Conservation (phyloP, 1,140 invertebrate species). For the Melitaea cinxia region DNA sequence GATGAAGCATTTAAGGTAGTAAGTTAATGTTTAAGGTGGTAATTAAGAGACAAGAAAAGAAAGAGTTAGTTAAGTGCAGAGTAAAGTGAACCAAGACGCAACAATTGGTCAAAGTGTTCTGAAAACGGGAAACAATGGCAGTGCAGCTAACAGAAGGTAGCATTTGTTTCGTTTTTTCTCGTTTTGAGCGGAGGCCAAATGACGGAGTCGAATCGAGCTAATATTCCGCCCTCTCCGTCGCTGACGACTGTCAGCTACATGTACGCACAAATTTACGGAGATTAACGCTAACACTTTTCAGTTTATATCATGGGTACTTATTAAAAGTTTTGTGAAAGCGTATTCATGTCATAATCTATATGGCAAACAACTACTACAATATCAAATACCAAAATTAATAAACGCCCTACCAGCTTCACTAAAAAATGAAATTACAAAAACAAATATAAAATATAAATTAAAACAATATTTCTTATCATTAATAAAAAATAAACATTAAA, state of each 20-base stretch:
- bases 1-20: too few species aligned
- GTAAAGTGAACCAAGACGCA: conserved; percentile 47
- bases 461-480: too few species aligned
- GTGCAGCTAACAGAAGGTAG: conserved; percentile 47
- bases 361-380: too few species aligned
- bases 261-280: conserved; percentile 35
- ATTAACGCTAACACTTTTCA: conserved; percentile 14
- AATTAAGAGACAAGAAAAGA: not conserved
- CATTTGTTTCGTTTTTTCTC: conserved; percentile 55
- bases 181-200: conserved; percentile 66
- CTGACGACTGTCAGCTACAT: conserved; percentile 31
- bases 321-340: too few species aligned
- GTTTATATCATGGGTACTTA: not conserved
- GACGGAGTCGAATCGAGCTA: conserved; percentile 55
- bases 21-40: too few species aligned
- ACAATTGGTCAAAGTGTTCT: conserved; percentile 65
- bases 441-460: too few species aligned
- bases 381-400: too few species aligned
- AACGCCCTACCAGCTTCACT: too few species aligned
- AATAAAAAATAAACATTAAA: too few species aligned
- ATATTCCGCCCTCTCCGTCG: conserved; percentile 43
- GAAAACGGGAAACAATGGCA: conserved; percentile 55
- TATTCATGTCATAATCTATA: too few species aligned
- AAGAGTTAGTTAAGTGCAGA: conserved; percentile 3
- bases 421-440: too few species aligned